Percentiles rank a stretch among this genome's conserved stretches.
phyloP scores from a whole-genome alignment of 2,113 vertebrate species.

The Cololabis saira region DNA sequence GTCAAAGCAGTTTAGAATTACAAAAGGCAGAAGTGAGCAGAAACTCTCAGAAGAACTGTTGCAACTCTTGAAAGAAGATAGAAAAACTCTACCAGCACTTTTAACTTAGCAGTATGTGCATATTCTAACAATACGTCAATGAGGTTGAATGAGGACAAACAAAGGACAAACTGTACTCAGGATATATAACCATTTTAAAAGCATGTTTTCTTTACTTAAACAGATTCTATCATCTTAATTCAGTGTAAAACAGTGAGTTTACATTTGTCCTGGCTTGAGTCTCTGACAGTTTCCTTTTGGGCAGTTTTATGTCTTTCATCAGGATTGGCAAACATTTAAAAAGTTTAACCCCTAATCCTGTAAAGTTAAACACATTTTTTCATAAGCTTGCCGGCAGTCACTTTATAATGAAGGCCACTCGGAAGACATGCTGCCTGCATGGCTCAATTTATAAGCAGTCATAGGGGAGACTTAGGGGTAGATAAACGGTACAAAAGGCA shows the following conservation, averaged over 20 bases:
- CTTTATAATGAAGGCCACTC: slow-evolving; percentile 14
- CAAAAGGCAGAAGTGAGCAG: background rate
- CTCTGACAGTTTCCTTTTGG: slow-evolving; percentile 17
- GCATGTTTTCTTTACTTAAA: no score
- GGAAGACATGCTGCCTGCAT: slow-evolving; percentile 12
- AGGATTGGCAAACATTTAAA: slow-evolving; percentile 47
- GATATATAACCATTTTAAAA: no score
- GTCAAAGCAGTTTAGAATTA: slow-evolving; percentile 1
- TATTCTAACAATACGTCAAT: no score
- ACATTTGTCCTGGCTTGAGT: slow-evolving; percentile 9
- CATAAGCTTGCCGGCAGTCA: slow-evolving; percentile 10
- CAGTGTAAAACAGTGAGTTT: background rate
- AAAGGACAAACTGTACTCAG: no score
- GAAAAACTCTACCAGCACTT: no score
- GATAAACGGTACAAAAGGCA: slow-evolving; percentile 4
- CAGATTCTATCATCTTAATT: no score
- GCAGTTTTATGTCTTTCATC: slow-evolving; percentile 9
- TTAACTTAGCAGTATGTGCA: no score
- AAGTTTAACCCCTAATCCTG: slow-evolving; percentile 42
- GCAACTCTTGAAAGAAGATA: background rate
- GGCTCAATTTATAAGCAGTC: slow-evolving; percentile 1
- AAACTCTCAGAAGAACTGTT: background rate
- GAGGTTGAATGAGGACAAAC: no score
- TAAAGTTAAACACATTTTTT: slow-evolving; percentile 48
- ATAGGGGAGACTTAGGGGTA: background rate